Conservation (phyloP, 2,797 vertebrate species). For the Falco naumanni region DNA sequence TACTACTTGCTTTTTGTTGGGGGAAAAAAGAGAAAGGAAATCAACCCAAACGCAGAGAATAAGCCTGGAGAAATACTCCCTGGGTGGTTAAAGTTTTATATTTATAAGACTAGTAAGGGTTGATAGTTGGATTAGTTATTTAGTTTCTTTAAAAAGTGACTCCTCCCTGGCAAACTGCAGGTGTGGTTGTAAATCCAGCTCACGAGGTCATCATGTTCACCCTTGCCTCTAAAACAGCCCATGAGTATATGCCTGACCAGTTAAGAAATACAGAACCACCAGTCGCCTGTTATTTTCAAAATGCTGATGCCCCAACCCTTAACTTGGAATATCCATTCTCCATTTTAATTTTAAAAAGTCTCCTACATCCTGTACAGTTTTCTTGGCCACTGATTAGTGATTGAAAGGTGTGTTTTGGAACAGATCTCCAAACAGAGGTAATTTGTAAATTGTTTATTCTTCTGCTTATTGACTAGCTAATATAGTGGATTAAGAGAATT, state of each 20-base stretch:
- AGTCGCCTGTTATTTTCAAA: background rate
- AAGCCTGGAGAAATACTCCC: background rate
- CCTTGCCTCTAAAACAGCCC: background rate
- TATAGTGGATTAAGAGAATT: background rate
- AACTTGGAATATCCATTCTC: background rate
- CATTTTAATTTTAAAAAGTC: background rate
- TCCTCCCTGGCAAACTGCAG: background rate
- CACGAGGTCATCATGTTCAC: rapidly evolving
- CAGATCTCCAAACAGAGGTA: background rate
- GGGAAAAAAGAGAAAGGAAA: background rate
- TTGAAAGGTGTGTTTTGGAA: background rate
- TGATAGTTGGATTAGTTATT: background rate
- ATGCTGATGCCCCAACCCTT: background rate
- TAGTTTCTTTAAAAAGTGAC: background rate
- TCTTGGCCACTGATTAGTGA: background rate
- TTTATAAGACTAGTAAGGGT: background rate
- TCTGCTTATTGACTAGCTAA: background rate
- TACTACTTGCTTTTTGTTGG: background rate
- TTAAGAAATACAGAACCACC: background rate
- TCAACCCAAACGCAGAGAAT: background rate
- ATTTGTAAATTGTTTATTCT: background rate
- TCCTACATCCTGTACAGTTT: background rate
- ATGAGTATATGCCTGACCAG: background rate
- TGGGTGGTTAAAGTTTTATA: background rate
- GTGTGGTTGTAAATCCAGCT: background rate